These are phyloP conservation scores for Caloenas nicobarica DNA, from an alignment of 2,113 vertebrate species.

Conservation along the genomic window DNA sequence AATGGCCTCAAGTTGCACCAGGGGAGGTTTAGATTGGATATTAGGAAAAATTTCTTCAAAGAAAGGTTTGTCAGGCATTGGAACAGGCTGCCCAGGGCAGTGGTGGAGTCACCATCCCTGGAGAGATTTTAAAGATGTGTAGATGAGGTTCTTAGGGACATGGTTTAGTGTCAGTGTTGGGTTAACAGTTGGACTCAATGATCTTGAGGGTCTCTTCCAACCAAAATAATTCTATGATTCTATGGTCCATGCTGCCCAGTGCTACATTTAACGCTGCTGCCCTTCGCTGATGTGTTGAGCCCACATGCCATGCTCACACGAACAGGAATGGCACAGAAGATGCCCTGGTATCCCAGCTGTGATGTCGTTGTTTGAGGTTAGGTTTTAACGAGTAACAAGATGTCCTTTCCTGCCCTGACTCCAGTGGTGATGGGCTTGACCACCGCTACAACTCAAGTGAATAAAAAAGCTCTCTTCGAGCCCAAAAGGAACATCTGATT, in stretches of 20 bases:
- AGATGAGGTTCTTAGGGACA: too few species aligned
- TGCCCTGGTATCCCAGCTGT: not conserved
- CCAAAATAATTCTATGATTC: too few species aligned
- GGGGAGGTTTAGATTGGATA: too few species aligned
- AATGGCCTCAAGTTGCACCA: too few species aligned
- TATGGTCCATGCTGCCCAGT: not conserved
- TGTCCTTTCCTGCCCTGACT: not conserved
- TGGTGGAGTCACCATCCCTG: too few species aligned
- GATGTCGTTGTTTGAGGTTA: fast-evolving
- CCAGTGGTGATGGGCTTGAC: not conserved
- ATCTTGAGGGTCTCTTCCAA: too few species aligned
- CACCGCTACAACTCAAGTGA: not conserved
- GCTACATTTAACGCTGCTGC: not conserved
- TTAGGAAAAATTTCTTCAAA: too few species aligned
- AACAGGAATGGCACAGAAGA: not conserved
- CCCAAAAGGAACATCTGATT: not conserved
- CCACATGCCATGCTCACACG: not conserved
- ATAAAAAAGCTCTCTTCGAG: not conserved
- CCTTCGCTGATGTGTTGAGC: not conserved
- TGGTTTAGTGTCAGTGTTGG: too few species aligned
- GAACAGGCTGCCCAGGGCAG: too few species aligned
- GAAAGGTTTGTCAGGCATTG: too few species aligned
- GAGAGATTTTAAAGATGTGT: too few species aligned
- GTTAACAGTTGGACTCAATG: too few species aligned
- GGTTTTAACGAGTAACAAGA: not conserved